Conservation (phyloP, 2,797 vertebrate genomes). For the Naso thynnoides region DNA sequence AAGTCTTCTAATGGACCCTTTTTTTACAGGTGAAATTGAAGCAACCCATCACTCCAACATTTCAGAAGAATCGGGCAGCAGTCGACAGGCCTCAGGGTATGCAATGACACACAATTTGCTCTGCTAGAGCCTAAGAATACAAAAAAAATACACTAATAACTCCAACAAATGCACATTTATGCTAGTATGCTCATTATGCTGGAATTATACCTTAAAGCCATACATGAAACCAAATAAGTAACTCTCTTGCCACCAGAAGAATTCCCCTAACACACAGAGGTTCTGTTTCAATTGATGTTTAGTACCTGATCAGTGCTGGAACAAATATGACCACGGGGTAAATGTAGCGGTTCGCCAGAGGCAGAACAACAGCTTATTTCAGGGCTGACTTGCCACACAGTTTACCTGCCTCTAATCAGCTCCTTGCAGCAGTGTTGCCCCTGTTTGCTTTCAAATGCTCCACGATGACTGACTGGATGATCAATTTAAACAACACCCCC, state of each 20-base stretch:
- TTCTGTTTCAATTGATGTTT: constrained; percentile 16
- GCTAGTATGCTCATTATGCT: constrained; percentile 2
- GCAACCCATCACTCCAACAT: constrained; percentile 82
- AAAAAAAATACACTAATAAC: neutral
- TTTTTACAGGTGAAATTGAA: constrained; percentile 81
- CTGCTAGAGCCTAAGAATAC: too few relatives aligned
- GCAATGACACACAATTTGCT: constrained; percentile 26
- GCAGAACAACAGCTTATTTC: constrained; percentile 60
- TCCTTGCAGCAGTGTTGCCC: constrained; percentile 44
- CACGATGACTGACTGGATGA: constrained; percentile 39
- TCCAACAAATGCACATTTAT: constrained; percentile 5
- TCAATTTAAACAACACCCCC: constrained; percentile 31
- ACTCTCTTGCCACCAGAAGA: neutral
- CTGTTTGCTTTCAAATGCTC: constrained; percentile 34
- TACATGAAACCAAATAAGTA: neutral
- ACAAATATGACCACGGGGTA: constrained; percentile 46
- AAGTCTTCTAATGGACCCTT: neutral
- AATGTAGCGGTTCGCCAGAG: constrained; percentile 43
- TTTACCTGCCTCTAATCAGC: constrained; percentile 64
- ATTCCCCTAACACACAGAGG: constrained; percentile 6
- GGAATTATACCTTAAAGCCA: neutral
- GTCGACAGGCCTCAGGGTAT: constrained; percentile 58
- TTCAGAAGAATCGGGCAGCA: constrained; percentile 57
- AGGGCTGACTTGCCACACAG: constrained; percentile 56
- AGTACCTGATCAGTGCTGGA: constrained; percentile 34